These are phyloP conservation scores for Sebastes cheni DNA, from an alignment of 2,797 vertebrate species.

Conservation along the genomic window DNA sequence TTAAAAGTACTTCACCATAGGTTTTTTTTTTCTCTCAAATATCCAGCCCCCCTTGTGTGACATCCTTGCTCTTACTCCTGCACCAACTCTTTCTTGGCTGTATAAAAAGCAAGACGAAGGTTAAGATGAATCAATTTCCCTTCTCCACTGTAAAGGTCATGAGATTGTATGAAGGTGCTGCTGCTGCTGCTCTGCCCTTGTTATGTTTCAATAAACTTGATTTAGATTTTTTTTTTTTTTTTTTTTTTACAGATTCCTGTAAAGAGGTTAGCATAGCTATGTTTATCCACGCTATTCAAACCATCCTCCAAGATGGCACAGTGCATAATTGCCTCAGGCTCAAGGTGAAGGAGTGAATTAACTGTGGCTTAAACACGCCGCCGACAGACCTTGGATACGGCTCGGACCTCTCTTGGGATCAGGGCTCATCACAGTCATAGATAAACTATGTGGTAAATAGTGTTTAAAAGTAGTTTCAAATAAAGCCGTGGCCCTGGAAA, in stretches of 20 bases:
- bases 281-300: not conserved
- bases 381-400: conserved; percentile 15
- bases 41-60: not conserved
- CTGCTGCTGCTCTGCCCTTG: conserved; percentile 1
- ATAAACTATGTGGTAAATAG: conserved; percentile 34
- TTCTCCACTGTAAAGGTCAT: not conserved
- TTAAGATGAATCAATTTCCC: conserved; percentile 23
- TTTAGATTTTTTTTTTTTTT: not conserved
- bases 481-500: conserved; percentile 34
- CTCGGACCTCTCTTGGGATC: conserved; percentile 7
- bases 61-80: not conserved
- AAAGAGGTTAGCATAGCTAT: not conserved
- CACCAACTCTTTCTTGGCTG: conserved; percentile 7
- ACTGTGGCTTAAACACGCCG: conserved; percentile 16
- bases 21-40: not conserved
- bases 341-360: conserved; percentile 21
- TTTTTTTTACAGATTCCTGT: not conserved
- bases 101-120: conserved; percentile 7
- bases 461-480: conserved; percentile 31
- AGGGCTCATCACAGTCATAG: conserved; percentile 17
- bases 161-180: not conserved
- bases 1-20: conserved; percentile 17
- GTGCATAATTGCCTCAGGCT: not conserved
- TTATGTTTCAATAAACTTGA: conserved; percentile 9
- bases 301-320: not conserved